phyloP scores from a whole-genome alignment of 2,113 vertebrate genomes.

The Corvus moneduloides region DNA sequence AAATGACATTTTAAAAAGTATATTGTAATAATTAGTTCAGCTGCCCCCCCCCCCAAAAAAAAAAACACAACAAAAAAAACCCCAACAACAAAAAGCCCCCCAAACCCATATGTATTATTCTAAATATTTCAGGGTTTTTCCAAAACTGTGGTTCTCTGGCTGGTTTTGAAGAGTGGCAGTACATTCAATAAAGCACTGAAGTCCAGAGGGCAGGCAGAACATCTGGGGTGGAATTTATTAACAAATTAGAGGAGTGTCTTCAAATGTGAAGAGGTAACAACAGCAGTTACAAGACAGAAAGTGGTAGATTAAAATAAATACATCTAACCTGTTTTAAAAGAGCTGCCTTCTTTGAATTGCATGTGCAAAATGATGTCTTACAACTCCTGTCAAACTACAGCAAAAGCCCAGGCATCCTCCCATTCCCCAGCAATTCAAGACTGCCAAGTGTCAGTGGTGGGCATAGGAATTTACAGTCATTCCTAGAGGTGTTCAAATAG shows the following conservation, averaged over 20 bases:
- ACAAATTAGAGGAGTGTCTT: neutral
- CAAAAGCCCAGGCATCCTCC: neutral
- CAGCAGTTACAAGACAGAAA: neutral
- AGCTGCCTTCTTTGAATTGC: neutral
- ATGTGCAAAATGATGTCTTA: neutral
- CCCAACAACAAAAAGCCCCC: no score
- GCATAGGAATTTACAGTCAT: neutral
- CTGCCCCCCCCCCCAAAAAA: neutral
- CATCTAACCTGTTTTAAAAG: neutral
- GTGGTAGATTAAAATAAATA: neutral
- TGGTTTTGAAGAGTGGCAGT: neutral
- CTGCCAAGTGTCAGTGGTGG: neutral
- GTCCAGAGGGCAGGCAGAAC: neutral
- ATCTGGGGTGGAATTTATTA: neutral
- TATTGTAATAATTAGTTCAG: neutral
- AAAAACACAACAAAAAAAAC: neutral
- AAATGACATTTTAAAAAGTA: neutral
- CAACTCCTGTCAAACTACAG: neutral
- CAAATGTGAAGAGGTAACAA: neutral
- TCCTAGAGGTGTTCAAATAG: neutral
- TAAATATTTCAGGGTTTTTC: neutral
- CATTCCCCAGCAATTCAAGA: neutral
- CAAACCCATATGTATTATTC: neutral
- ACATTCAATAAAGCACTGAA: neutral
- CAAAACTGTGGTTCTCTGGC: neutral